phyloP scores from a whole-genome alignment of 1,140 invertebrate species.

The Megathymus violae region DNA sequence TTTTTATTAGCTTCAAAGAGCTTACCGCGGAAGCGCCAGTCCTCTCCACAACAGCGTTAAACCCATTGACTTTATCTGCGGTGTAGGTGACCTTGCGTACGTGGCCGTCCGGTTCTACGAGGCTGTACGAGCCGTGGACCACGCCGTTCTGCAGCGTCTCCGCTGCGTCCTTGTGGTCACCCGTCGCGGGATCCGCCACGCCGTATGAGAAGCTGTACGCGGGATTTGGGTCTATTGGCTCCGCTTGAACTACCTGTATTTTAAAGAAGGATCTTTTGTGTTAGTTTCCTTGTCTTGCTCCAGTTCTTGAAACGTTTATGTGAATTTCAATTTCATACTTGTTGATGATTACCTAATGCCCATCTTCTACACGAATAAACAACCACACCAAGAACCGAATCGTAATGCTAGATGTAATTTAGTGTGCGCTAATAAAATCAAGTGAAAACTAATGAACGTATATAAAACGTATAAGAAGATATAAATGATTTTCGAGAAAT shows the following conservation, averaged over 20 bases:
- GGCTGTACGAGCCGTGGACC: constrained; percentile 86
- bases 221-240: constrained; percentile 88
- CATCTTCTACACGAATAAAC: too few relatives aligned
- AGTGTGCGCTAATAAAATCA: too few relatives aligned
- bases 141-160: constrained; percentile 86
- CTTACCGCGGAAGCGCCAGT: constrained; percentile 77
- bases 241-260: constrained; percentile 70
- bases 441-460: too few relatives aligned
- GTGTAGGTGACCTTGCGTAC: constrained; percentile 85
- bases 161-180: constrained; percentile 87
- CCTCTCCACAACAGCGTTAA: constrained; percentile 84
- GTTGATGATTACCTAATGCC: too few relatives aligned
- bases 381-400: too few relatives aligned
- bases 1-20: too few relatives aligned
- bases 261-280: neutral
- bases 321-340: too few relatives aligned
- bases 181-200: constrained; percentile 88
- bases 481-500: too few relatives aligned
- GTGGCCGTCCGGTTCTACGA: constrained; percentile 87
- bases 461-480: too few relatives aligned
- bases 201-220: constrained; percentile 90
- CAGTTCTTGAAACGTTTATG: too few relatives aligned
- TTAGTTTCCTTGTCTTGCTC: too few relatives aligned
- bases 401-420: too few relatives aligned
- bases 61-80: constrained; percentile 83